Evolutionary conservation across 2,888 invertebrate genomes (phyloP), one percentile per base, ranked within the genome.

Genomic region (Ischnus inquisitorius): DNA sequence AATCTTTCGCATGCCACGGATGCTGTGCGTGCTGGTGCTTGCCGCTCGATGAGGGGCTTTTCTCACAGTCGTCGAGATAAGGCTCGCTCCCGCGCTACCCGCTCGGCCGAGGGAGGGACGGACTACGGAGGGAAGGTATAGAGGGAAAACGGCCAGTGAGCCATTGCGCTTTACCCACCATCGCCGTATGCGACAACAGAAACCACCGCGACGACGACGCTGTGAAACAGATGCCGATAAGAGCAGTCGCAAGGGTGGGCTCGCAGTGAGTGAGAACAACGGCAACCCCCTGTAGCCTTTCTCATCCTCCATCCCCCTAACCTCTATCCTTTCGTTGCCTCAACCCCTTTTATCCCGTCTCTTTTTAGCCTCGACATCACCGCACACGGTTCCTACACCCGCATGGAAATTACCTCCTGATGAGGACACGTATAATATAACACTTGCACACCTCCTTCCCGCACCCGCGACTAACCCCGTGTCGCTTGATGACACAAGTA

Each of bases 241-340:
- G 89, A 88, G 87, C 88, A 86, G 86, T 88, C 85, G 86, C 80
- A 82, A 82, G 88, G 85, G 87, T 87, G 87, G 86, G 87, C 88
- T 85, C 84, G 69, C 60, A 83, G 84, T 84, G 84, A 85, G 82
- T 80, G 87, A 77, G 82, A 85, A 84, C 69, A 68, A 77, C 57
- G 41, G 54, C 34, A 22, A 75, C 64, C 16, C 74, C 51, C 51
- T 41, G 25, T 16, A 48, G 43, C 34, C 69, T 69, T 41, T 69
- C 48, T 81, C 75, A 16, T 28, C 71, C 76, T 62, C 39, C 74
- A 39, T 43, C 1, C 46, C 60, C 62, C 5, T 12, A 39, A 3
- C 14, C 48, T 0, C 25, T 60, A 14, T 10, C 34, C 57, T 43
- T 3, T 22, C 51, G 16, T 48, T 22, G 25, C 69, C 25, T 54